Conservation (phyloP, 2,888 invertebrate species). For the Spodoptera exigua region DNA sequence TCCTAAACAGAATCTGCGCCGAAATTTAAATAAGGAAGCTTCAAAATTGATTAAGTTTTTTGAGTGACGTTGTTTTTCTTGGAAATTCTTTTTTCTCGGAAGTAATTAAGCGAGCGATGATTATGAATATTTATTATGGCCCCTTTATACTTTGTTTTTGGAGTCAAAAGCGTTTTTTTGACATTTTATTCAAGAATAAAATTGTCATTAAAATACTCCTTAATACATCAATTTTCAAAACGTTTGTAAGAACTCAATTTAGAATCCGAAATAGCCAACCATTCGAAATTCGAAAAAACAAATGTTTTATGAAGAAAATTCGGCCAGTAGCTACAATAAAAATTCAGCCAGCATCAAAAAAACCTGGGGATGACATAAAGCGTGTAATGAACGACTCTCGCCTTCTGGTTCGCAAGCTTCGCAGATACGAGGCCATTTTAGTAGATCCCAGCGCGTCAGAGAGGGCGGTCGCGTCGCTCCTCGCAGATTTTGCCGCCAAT, state of each 20-base stretch:
- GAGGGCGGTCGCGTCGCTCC: constrained; percentile 55
- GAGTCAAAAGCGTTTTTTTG: too few relatives aligned
- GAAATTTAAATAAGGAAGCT: constrained; percentile 15
- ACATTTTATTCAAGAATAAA: too few relatives aligned
- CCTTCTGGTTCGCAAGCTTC: constrained; percentile 12
- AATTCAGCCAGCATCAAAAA: constrained; percentile 26
- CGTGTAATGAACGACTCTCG: constrained; percentile 28
- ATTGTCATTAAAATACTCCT: too few relatives aligned
- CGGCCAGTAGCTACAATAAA: constrained; percentile 13
- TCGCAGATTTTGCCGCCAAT: constrained; percentile 69
- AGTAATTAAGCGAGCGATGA: constrained; percentile 6
- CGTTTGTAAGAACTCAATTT: too few relatives aligned
- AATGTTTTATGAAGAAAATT: not conserved
- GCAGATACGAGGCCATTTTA: constrained; percentile 43
- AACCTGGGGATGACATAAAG: constrained; percentile 42
- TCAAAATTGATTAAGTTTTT: constrained; percentile 7
- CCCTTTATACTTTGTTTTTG: too few relatives aligned
- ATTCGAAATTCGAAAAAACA: too few relatives aligned
- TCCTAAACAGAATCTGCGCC: constrained; percentile 2
- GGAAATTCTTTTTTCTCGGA: constrained; percentile 1
- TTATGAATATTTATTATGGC: constrained; percentile 10
- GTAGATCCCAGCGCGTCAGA: constrained; percentile 52
- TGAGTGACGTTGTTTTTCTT: not conserved
- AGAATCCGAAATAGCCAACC: too few relatives aligned
- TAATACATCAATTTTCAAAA: too few relatives aligned